Evolutionary conservation across 2,113 vertebrate species (phyloP), one percentile per base, ranked within the genome.

Genomic region (Dasyprocta punctata): DNA sequence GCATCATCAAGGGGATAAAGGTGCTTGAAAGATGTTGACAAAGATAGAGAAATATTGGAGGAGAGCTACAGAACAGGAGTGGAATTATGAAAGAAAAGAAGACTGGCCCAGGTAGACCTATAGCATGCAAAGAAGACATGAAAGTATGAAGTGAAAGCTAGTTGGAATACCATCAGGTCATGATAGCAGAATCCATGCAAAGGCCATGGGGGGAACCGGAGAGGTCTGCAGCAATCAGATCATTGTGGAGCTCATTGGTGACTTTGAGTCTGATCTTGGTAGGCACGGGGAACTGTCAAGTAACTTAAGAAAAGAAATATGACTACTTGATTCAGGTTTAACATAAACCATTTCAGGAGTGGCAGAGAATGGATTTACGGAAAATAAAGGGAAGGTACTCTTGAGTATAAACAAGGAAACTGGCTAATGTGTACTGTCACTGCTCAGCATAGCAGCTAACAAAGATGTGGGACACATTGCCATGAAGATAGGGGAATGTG

Each of bases 211-310:
- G 61, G 49, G 26, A 36, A 7, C 1, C 69, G 44, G 41, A 61
- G n/a, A 75, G 41, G 30, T 86, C 52, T 56, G 26, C 11, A 47
- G 49, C n/a, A 60, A 47, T 92, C 13, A 19, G 7, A 49, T 41
- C 82, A 16, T 12, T 1, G 5, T 0, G 49, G 7, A 17, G 17
- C 38, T 84, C 77, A 61, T 0, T 17, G 41, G 26, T 0, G 22
- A 87, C 52, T 71, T 49, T 56, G 14, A 10, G 41, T 22, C 44
- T 71, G 65, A 61, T 26, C 36, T 63, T 33, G n/a, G 52, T 10
- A 6, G 30, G 26, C 3, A 3, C 28, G 60, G 58, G 38, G 63
- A 86, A 86, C 36, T 56, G 61, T 65, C 65, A 90, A 75, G 56
- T 61, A 33, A 47, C 52, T 86, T 77, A 77, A 90, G 52, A 26